Conservation (phyloP, 2,888 invertebrate genomes). For the Drepana falcataria region DNA sequence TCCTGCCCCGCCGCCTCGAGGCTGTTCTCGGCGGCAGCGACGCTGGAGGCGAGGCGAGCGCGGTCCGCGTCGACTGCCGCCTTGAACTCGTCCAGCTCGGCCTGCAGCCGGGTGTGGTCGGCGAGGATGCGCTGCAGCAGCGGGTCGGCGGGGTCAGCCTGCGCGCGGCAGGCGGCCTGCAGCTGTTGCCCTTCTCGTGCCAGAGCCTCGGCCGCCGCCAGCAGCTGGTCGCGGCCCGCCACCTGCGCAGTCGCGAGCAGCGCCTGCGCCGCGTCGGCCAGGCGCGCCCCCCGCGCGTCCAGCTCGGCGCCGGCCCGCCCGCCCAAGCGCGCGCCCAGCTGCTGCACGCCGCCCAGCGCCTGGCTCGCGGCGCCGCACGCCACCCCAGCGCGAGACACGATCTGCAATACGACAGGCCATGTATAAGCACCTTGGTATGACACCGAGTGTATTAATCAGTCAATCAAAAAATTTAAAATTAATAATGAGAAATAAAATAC, state of each 20-base stretch:
- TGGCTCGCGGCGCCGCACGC: constrained; percentile 34
- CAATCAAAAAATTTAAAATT: too few species aligned
- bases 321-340: constrained; percentile 24
- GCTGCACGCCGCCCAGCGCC: constrained; percentile 32
- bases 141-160: constrained; percentile 5
- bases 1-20: constrained; percentile 13
- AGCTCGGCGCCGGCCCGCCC: constrained; percentile 22
- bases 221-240: constrained; percentile 27
- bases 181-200: constrained; percentile 18
- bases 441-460: too few species aligned
- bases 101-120: constrained; percentile 14
- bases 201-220: constrained; percentile 19
- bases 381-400: constrained; percentile 29
- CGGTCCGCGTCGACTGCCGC: constrained; percentile 5
- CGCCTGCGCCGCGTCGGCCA: constrained; percentile 29
- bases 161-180: constrained; percentile 13
- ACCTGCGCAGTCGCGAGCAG: constrained; percentile 30
- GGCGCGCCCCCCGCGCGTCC: constrained; percentile 22
- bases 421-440: too few species aligned
- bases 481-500: too few species aligned
- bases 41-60: constrained; percentile 11
- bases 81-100: constrained; percentile 20
- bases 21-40: constrained; percentile 12
- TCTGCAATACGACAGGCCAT: constrained; percentile 10
- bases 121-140: neutral